phyloP scores from a whole-genome alignment of 2,113 vertebrate genomes.

The Megaleporinus macrocephalus region DNA sequence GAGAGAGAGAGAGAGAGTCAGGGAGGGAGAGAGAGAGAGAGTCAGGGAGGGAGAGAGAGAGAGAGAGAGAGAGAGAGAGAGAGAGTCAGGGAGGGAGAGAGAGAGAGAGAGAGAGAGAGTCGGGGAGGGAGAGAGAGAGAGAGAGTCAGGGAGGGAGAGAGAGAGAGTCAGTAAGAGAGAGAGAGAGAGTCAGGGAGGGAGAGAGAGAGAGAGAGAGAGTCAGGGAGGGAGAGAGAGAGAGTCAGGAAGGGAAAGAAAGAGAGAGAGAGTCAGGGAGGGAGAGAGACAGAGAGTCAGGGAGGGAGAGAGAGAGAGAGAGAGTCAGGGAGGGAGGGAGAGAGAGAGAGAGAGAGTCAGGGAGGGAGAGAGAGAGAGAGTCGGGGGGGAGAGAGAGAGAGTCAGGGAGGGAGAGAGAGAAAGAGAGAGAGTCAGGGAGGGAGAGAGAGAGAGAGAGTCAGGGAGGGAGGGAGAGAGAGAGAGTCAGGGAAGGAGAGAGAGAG shows the following conservation, averaged over 20 bases:
- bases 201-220: background rate
- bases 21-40: background rate
- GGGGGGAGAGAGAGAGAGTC: too few relatives aligned
- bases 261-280: background rate
- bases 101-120: too few relatives aligned
- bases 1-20: background rate
- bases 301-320: too few relatives aligned
- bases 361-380: background rate
- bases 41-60: background rate
- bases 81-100: background rate
- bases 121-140: background rate
- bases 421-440: background rate
- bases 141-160: background rate
- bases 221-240: background rate
- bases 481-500: too few relatives aligned
- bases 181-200: background rate
- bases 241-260: too few relatives aligned
- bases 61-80: too few relatives aligned
- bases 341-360: background rate
- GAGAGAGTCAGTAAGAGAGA: too few relatives aligned
- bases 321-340: background rate
- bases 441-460: background rate
- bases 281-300: too few relatives aligned
- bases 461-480: too few relatives aligned
- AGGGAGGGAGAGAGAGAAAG: background rate